Percentiles rank a stretch among this genome's conserved stretches.
Evolutionary conservation across 2,113 vertebrate genomes (phyloP).

Genomic region (Cynocephalus volans): DNA sequence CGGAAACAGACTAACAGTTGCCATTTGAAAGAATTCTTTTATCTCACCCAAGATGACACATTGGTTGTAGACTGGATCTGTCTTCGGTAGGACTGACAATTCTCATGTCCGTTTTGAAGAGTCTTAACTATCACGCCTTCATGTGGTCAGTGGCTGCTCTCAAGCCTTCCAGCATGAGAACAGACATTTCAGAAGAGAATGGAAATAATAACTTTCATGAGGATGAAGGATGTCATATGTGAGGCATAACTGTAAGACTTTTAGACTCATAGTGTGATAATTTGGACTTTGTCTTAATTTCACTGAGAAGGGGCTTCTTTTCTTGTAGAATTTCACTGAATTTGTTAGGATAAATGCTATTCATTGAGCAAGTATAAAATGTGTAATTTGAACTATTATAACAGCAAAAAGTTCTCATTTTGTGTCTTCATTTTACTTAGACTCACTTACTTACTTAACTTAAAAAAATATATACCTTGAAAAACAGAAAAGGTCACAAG

Average conservation of each 20-base stretch:
- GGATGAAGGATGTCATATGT: neutral
- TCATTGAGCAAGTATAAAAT: conserved; percentile 28
- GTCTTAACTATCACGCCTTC: neutral
- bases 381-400: neutral
- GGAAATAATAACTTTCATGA: neutral
- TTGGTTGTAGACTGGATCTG: neutral
- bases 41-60: conserved; percentile 33
- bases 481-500: neutral
- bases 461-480: neutral
- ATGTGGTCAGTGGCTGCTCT: neutral
- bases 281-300: neutral
- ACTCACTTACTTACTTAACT: neutral
- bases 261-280: neutral
- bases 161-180: neutral
- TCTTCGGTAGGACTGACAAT: neutral
- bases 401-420: neutral
- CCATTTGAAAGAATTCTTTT: conserved; percentile 21
- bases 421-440: conserved; percentile 50
- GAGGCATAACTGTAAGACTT: conserved; percentile 45
- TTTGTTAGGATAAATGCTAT: conserved; percentile 5
- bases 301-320: neutral
- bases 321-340: neutral
- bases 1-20: conserved; percentile 44
- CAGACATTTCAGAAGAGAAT: neutral
- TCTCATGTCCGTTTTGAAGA: neutral